phyloP scores from a whole-genome alignment of 2,888 invertebrate genomes.

The Platycnemis pennipes region DNA sequence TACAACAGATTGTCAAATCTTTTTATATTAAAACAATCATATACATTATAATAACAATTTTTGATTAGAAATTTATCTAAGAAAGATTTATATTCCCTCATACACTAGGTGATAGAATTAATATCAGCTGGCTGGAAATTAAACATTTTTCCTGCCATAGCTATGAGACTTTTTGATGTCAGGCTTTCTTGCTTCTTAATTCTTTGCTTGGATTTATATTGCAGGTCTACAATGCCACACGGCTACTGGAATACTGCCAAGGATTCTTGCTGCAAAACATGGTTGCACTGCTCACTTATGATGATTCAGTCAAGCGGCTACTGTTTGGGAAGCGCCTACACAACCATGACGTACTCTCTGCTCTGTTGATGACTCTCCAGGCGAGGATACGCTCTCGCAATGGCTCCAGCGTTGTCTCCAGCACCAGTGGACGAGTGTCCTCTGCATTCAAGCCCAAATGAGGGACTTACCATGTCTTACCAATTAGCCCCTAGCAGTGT shows the following conservation, averaged over 20 bases:
- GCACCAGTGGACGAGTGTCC: constrained; percentile 12
- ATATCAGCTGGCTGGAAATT: too few relatives aligned
- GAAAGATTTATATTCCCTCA: not conserved
- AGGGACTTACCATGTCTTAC: too few relatives aligned
- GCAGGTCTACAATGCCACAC: constrained; percentile 92
- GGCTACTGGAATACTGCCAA: constrained; percentile 93
- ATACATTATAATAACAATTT: too few relatives aligned
- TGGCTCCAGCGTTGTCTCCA: not conserved
- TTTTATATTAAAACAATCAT: too few relatives aligned
- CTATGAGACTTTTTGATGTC: too few relatives aligned
- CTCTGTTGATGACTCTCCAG: constrained; percentile 89
- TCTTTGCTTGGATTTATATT: constrained; percentile 72
- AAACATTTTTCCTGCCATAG: too few relatives aligned
- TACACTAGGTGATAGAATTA: not conserved
- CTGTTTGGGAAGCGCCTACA: constrained; percentile 94
- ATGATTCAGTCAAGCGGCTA: constrained; percentile 93
- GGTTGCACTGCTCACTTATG: constrained; percentile 95
- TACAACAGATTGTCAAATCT: too few relatives aligned
- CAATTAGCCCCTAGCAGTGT: too few relatives aligned
- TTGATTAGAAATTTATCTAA: too few relatives aligned
- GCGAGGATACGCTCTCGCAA: constrained; percentile 82
- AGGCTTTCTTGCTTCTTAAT: too few relatives aligned
- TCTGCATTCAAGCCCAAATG: constrained; percentile 44
- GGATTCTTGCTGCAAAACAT: constrained; percentile 94
- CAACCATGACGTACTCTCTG: constrained; percentile 93